A percentile compares a stretch with the other conserved stretches of the same genome.
Conservation (phyloP, 2,888 invertebrate species). For the Platycheirus albimanus region DNA sequence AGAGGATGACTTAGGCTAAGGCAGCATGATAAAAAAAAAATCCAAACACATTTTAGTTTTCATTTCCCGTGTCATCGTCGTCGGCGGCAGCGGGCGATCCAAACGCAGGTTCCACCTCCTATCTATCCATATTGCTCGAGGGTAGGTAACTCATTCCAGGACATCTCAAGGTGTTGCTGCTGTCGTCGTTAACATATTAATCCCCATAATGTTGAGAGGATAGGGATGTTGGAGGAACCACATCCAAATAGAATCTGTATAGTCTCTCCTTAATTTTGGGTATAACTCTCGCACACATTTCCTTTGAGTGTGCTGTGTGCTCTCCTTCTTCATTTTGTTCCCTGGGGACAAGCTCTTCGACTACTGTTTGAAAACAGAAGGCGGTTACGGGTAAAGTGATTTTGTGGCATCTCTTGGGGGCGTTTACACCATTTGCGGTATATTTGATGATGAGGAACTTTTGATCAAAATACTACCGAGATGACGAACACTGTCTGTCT, state of each 20-base stretch:
- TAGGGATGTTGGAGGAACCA: not conserved
- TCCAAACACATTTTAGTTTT: constrained; percentile 64
- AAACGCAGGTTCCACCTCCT: constrained; percentile 14
- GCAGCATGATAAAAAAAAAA: constrained; percentile 13
- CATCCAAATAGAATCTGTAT: not conserved
- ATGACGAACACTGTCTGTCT: constrained; percentile 55
- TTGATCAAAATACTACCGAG: constrained; percentile 68
- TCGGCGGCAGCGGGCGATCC: too few relatives aligned
- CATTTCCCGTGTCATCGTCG: constrained; percentile 72
- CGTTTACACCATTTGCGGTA: constrained; percentile 72
- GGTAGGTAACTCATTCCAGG: constrained; percentile 21
- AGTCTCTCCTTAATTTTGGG: constrained; percentile 57
- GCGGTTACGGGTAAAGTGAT: constrained; percentile 71
- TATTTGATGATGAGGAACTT: constrained; percentile 71
- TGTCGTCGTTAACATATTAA: constrained; percentile 64
- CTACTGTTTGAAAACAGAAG: constrained; percentile 43
- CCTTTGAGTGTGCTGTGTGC: constrained; percentile 27
- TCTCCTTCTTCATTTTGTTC: constrained; percentile 10
- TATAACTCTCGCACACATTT: constrained; percentile 33
- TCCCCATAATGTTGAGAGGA: constrained; percentile 40
- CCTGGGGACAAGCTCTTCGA: constrained; percentile 37
- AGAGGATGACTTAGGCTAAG: constrained; percentile 29
- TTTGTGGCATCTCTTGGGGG: constrained; percentile 72
- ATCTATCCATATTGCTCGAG: not conserved
- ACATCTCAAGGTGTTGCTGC: constrained; percentile 56